Base-by-base conservation (phyloP, 2,888 invertebrate species). In the Noctua janthe region DNA sequence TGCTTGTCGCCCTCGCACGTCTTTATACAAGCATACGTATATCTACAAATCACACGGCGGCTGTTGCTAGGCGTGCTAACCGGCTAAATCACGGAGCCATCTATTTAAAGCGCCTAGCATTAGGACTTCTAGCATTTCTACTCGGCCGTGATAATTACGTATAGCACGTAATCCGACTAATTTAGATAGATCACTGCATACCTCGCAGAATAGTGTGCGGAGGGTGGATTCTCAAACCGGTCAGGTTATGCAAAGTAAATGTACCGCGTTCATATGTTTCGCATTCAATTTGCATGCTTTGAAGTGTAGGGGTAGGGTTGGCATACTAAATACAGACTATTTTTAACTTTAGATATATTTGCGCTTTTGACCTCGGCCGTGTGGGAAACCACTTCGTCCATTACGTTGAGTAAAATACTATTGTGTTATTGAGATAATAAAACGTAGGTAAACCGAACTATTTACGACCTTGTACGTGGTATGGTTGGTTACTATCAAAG, bases 281-380 rank as follows among this genome's bases (percentile, higher is more conserved):
- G 91, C 91, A 91, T 93, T 92, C 90, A 91, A 93, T 93, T 94
- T 93, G 93, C 93, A 93, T 93, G 91, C 90, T 90, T 86, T 88
- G 86, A 86, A 88, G 86, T 77, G 90, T 91, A 92, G 91, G 90
- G 91, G 89, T 92, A 92, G 91, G 91, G 91, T 92, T 91, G 88
- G 94, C 93, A 94, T 94, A 94, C 92, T 92, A 94, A 95, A 91
- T 90, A 90, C 87, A 74, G 43, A 91, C 87, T 92, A 93, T 92
- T 93, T 93, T 92, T 91, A 91, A 91, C 90, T 90, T 91, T 85
- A 83, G 80, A 86, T 83, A 89, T 89, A 89, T 90, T 91, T 88
- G 88, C 85, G 89, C 78, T 86, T 80, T 81, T 86, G 87, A 83
- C 88, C 83, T 90, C 84, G 78, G 71, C 73, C 78, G 78, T 85